Conservation (phyloP, 92 coral and sea anemone species). For the Metridium senile region DNA sequence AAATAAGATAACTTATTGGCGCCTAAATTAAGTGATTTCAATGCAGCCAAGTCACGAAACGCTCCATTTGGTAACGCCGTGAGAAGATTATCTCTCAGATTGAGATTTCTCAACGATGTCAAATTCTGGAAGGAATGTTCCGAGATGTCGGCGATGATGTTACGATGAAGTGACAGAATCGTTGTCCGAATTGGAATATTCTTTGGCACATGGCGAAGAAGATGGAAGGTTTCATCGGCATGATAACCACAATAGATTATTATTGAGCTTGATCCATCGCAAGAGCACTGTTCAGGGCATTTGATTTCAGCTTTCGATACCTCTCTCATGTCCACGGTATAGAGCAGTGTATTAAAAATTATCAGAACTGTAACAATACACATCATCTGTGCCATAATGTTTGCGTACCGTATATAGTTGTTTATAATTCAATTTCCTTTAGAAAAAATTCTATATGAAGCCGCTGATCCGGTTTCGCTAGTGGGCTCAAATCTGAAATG, state of each 20-base stretch:
- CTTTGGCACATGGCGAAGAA: constrained; percentile 63
- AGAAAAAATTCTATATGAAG: constrained; percentile 11
- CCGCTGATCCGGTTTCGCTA: constrained; percentile 20
- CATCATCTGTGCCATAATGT: constrained; percentile 18
- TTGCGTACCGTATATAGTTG: constrained; percentile 3
- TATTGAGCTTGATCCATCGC: constrained; percentile 33
- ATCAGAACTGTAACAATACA: not conserved
- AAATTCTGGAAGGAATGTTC: constrained; percentile 68
- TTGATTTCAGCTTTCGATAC: not conserved
- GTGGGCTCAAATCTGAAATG: constrained; percentile 41
- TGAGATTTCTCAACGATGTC: constrained; percentile 66
- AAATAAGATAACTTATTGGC: constrained; percentile 72
- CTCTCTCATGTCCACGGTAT: not conserved
- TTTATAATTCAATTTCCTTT: constrained; percentile 30
- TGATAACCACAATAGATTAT: constrained; percentile 54
- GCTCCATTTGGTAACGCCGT: constrained; percentile 69
- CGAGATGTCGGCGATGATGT: constrained; percentile 67
- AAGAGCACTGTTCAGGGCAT: constrained; percentile 58
- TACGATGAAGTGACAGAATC: constrained; percentile 68
- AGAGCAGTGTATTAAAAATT: not conserved
- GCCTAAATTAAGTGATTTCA: constrained; percentile 79
- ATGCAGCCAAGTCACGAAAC: constrained; percentile 75
- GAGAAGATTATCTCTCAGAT: constrained; percentile 70
- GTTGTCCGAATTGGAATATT: constrained; percentile 65
- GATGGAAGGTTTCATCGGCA: constrained; percentile 49